A percentile compares a stretch with the other conserved stretches of the same genome.
Evolutionary conservation across 2,888 invertebrate species (phyloP).

Genomic region (Leptothorax acervorum): DNA sequence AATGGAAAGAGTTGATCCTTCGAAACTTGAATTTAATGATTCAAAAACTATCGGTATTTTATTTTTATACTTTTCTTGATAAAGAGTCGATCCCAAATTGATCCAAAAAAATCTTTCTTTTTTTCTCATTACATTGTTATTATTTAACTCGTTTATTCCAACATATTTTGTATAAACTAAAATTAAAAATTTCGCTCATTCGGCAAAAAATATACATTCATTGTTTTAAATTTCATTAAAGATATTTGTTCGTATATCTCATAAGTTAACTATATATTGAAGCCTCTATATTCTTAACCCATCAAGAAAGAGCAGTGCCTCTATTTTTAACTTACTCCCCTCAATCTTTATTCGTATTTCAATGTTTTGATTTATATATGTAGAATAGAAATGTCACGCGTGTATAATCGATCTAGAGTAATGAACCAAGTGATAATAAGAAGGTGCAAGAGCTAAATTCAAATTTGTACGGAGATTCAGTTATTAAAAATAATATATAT

Average conservation of each 20-base stretch:
- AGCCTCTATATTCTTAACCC: not conserved
- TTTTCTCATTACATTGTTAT: not conserved
- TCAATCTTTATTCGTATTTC: not conserved
- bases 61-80: not conserved
- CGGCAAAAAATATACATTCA: not conserved
- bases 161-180: not conserved
- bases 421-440: not conserved
- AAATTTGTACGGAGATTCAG: not conserved
- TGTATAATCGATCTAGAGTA: not conserved
- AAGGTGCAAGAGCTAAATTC: not conserved
- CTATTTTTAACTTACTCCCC: not conserved
- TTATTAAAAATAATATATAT: conserved; percentile 6
- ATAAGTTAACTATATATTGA: conserved; percentile 4
- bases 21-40: not conserved
- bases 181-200: not conserved
- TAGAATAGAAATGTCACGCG: not conserved
- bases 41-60: not conserved
- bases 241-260: not conserved
- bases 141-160: conserved; percentile 4
- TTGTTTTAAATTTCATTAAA: not conserved
- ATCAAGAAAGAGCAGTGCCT: not conserved
- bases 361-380: not conserved
- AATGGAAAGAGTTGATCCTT: not conserved
- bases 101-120: not conserved
- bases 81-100: not conserved